A percentile compares a stretch with the other conserved stretches of the same genome.
Evolutionary conservation across 2,888 invertebrate genomes (phyloP).

Genomic region (Harpalus rubripes): DNA sequence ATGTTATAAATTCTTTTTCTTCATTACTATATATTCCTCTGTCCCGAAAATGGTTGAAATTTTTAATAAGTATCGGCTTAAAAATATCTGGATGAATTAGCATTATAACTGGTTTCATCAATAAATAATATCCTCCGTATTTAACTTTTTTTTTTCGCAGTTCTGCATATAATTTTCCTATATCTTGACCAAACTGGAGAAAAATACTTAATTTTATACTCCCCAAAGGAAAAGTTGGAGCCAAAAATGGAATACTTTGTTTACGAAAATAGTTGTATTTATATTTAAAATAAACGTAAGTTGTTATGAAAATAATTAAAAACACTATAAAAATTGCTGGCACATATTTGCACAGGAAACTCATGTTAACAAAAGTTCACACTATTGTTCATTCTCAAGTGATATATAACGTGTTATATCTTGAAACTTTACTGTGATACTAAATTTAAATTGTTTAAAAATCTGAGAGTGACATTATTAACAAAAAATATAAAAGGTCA

Average conservation of each 20-base stretch:
- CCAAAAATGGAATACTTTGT: constrained; percentile 72
- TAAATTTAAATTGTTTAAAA: too few species aligned
- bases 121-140: constrained; percentile 75
- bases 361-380: too few species aligned
- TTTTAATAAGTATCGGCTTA: constrained; percentile 68
- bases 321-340: too few species aligned
- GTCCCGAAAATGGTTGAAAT: constrained; percentile 18
- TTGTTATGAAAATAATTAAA: too few species aligned
- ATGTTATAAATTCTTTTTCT: constrained; percentile 74
- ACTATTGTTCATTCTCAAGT: too few species aligned
- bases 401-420: too few species aligned
- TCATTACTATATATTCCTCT: constrained; percentile 69
- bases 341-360: too few species aligned
- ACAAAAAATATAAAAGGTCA: too few species aligned
- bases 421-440: too few species aligned
- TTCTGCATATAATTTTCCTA: constrained; percentile 71
- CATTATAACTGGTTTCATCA: constrained; percentile 75
- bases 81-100: constrained; percentile 75
- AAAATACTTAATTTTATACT: constrained; percentile 73
- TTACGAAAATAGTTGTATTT: constrained; percentile 73
- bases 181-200: constrained; percentile 71
- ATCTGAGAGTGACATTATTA: too few species aligned
- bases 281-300: constrained; percentile 39
- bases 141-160: constrained; percentile 66
- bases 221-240: constrained; percentile 73